phyloP scores from a whole-genome alignment of 2,888 invertebrate species.

The Trichopoda pennipes region DNA sequence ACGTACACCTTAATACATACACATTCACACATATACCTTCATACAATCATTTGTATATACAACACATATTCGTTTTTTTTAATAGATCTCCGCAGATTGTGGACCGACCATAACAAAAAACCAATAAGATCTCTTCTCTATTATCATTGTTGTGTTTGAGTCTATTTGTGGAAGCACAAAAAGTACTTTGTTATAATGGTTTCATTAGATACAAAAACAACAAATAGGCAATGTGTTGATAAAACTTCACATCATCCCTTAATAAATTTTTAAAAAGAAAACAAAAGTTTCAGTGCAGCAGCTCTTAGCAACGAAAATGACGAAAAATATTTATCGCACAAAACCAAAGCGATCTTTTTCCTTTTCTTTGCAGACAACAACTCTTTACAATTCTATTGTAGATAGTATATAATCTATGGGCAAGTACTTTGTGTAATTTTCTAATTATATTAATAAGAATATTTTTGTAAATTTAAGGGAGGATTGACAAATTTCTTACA shows the following conservation, averaged over 20 bases:
- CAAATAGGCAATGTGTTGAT: background rate
- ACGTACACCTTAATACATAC: background rate
- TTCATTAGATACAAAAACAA: background rate
- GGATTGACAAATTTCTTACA: too few relatives aligned
- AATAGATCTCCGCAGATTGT: too few relatives aligned
- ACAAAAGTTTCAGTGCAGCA: background rate
- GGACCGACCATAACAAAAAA: constrained; percentile 2
- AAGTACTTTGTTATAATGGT: constrained; percentile 46
- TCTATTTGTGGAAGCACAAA: constrained; percentile 31
- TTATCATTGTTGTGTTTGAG: background rate
- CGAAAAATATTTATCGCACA: background rate
- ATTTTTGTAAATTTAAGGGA: too few relatives aligned
- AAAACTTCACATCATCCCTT: constrained; percentile 50
- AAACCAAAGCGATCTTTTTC: background rate
- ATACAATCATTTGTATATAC: too few relatives aligned
- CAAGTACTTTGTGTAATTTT: too few relatives aligned
- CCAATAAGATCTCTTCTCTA: constrained; percentile 41
- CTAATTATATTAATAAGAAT: too few relatives aligned
- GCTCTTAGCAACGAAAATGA: background rate
- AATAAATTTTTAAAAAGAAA: constrained; percentile 5
- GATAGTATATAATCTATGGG: too few relatives aligned
- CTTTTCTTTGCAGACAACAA: background rate
- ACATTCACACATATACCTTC: too few relatives aligned
- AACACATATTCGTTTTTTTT: too few relatives aligned
- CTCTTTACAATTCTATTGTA: too few relatives aligned